Conservation (phyloP, 2,113 vertebrate species). For the Microtus ochrogaster region DNA sequence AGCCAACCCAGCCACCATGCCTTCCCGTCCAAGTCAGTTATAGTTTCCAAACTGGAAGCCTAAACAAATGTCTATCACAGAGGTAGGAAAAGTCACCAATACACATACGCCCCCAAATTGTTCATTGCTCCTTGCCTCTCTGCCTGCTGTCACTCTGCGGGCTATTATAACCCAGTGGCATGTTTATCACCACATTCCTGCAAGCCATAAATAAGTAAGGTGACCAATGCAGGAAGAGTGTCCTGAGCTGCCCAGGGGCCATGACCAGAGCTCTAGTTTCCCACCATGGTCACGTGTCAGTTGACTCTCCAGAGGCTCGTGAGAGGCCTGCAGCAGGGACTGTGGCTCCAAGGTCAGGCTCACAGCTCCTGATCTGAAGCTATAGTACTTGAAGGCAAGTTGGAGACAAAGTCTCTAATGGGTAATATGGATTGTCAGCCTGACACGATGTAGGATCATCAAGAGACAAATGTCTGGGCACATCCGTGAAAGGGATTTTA, state of each 20-base stretch:
- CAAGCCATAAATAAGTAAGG: neutral
- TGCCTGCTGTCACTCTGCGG: neutral
- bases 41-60: neutral
- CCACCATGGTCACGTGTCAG: neutral
- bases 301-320: neutral
- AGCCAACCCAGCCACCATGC: neutral
- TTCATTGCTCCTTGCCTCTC: neutral
- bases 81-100: neutral
- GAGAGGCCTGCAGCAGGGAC: neutral
- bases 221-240: neutral
- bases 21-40: neutral
- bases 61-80: neutral
- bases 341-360: neutral
- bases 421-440: neutral
- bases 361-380: neutral
- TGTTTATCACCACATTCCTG: neutral
- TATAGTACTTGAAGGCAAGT: neutral
- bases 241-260: neutral
- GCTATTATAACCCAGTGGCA: neutral
- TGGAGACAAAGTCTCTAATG: neutral
- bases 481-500: neutral
- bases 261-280: neutral
- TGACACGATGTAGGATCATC: neutral
- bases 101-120: neutral
- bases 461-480: neutral